These are phyloP conservation scores for Apocrypta bakeri DNA, from an alignment of 1,140 invertebrate genomes.

Conservation along the genomic window DNA sequence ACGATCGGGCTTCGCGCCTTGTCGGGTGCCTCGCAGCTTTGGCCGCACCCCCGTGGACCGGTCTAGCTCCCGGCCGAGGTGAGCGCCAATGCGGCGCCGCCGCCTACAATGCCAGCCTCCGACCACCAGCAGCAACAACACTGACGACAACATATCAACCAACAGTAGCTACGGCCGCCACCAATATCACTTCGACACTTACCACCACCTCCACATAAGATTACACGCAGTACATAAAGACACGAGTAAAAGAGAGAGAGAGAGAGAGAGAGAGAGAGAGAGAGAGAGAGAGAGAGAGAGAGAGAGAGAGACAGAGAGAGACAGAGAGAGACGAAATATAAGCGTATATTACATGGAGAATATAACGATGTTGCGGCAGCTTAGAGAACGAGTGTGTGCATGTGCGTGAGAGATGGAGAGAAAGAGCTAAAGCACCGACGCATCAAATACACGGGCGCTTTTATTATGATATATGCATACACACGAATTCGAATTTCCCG, in stretches of 20 bases:
- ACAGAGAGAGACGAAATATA: neutral
- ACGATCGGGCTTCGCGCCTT: slow-evolving; percentile 49
- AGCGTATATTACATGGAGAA: too few relatives aligned
- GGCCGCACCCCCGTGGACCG: slow-evolving; percentile 50
- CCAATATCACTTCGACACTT: neutral
- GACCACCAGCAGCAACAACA: slow-evolving; percentile 8
- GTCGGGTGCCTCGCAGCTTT: slow-evolving; percentile 51
- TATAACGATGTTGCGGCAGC: too few relatives aligned
- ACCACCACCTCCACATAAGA: neutral
- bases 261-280: neutral
- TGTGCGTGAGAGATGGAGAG: neutral
- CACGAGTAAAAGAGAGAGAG: neutral
- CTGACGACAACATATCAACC: slow-evolving; percentile 50
- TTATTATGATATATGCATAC: neutral
- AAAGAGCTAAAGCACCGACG: neutral
- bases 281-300: neutral
- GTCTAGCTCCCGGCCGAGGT: slow-evolving; percentile 62
- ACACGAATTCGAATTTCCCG: neutral
- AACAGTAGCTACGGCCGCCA: neutral
- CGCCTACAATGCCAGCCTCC: neutral
- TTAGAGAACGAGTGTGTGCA: too few relatives aligned
- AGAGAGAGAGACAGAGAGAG: neutral
- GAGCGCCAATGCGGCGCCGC: neutral
- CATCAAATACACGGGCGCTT: too few relatives aligned
- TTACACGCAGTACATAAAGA: neutral